A percentile compares a stretch with the other conserved stretches of the same genome.
Evolutionary conservation across 2,888 invertebrate species (phyloP).

Genomic region (Caradrina clavipalpis): DNA sequence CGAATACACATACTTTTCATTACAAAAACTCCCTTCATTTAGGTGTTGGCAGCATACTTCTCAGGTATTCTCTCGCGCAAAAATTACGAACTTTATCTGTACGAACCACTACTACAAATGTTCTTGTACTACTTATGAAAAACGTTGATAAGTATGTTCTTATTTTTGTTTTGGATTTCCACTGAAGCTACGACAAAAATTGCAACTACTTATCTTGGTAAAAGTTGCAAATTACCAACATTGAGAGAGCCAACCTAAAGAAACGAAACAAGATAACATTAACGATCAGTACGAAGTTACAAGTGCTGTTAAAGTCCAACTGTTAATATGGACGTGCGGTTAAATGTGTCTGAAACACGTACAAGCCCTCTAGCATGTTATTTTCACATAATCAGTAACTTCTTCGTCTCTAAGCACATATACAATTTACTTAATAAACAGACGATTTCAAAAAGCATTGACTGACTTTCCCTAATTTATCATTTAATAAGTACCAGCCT

Average conservation of each 20-base stretch:
- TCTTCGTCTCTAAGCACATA: neutral
- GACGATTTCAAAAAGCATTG: conserved; percentile 34
- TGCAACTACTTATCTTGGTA: no score
- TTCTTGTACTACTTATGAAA: no score
- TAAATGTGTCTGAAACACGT: neutral
- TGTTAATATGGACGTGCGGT: neutral
- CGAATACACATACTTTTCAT: neutral
- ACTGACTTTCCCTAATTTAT: neutral
- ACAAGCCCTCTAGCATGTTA: neutral
- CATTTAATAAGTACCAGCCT: neutral
- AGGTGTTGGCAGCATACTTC: no score
- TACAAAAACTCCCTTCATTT: neutral
- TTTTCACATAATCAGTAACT: conserved; percentile 4
- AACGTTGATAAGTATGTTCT: no score
- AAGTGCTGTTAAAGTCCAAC: neutral
- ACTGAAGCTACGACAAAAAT: no score
- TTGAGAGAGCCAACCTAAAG: no score
- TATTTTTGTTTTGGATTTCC: no score
- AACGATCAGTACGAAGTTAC: neutral
- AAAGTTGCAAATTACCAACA: no score
- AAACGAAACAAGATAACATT: no score
- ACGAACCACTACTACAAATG: no score
- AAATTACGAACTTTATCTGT: no score
- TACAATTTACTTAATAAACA: conserved; percentile 7
- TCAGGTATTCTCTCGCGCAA: no score